Conservation (phyloP, 2,888 invertebrate genomes). For the Brachyopa scutellaris region DNA sequence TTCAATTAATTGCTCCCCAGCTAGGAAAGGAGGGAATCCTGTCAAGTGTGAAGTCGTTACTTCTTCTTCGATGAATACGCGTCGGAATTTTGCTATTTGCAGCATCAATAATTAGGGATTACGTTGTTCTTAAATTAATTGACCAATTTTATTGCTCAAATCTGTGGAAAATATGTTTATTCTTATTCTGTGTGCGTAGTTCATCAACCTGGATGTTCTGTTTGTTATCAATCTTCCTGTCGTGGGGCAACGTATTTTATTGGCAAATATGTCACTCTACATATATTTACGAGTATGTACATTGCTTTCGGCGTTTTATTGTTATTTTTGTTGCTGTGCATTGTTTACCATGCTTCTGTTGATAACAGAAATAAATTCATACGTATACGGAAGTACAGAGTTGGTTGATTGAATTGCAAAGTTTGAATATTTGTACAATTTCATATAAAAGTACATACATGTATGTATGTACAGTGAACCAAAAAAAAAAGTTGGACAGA, state of each 20-base stretch:
- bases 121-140: slow-evolving; percentile 52
- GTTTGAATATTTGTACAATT: too few species aligned
- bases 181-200: slow-evolving; percentile 13
- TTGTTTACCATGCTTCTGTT: background rate
- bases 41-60: slow-evolving; percentile 45
- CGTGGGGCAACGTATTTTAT: background rate
- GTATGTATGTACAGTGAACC: too few species aligned
- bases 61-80: background rate
- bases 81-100: slow-evolving; percentile 37
- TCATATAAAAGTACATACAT: too few species aligned
- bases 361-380: background rate
- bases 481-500: too few species aligned
- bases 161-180: slow-evolving; percentile 7
- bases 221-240: slow-evolving; percentile 41
- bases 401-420: background rate
- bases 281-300: background rate
- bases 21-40: slow-evolving; percentile 37
- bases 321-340: background rate
- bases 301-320: background rate
- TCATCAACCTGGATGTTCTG: slow-evolving; percentile 34
- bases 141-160: slow-evolving; percentile 40
- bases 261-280: slow-evolving; percentile 5
- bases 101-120: slow-evolving; percentile 60
- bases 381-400: background rate
- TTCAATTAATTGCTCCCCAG: slow-evolving; percentile 46